Base-by-base conservation (phyloP, 2,888 invertebrate species). In the Lycia hirtaria region DNA sequence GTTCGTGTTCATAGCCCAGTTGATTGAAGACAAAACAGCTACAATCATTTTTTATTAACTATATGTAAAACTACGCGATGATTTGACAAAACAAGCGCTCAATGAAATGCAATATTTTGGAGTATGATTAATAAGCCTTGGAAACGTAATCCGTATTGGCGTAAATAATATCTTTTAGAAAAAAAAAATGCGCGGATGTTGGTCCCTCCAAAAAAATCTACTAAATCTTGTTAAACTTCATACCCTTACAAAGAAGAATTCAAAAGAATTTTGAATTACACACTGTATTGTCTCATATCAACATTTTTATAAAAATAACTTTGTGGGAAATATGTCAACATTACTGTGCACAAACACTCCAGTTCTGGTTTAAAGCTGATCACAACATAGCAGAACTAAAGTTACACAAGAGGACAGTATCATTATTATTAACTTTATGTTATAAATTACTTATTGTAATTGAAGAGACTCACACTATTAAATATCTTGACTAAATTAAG, bases 401-500 rank as follows among this genome's bases (percentile, higher is more conserved):
- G 83, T 91, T 86, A 84, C 89, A 87, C 83, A 83, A 80, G 80
- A 85, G 87, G 87, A 90, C 87, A 89, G 88, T 87, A 87, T 87
- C 80, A 76, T 78, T 81, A 83, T 76, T 76, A 78, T 80, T 81
- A 82, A 76, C 83, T 80, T 87, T 88, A 88, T 82, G 80, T 86
- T 85, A 85, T 75, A 87, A 76, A 80, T 85, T 81, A 87, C 87
- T 89, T 89, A 85, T 48, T 73, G 78, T 87, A 82, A 82, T 85
- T 74, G 74, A 89, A 90, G 89, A 92, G 91, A 92, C 90, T 91
- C 91, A 82, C 84, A 85, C 90, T 91, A 91, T 85, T 89, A 88
- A 88, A 91, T 90, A 91, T 88, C 84, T 91, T 92, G 92, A 92
- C 92, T 92, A 91, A 88, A 80, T 87, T 87, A 89, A 84, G 92